Evolutionary conservation across 2,113 vertebrate species (phyloP), one percentile per base, ranked within the genome.

Genomic region (Paralichthys olivaceus): DNA sequence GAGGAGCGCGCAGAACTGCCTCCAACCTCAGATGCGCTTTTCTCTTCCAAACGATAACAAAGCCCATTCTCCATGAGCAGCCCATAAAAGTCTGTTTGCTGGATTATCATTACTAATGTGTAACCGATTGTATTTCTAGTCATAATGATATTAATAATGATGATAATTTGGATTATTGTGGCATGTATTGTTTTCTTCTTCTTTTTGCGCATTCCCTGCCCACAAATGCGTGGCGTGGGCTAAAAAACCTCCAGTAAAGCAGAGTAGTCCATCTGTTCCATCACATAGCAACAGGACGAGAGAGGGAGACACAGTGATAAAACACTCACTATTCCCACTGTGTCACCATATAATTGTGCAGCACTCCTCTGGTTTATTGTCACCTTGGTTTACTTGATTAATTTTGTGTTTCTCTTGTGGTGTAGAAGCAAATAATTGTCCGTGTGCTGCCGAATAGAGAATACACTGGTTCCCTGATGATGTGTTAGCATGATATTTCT

Each of bases 221-320:
- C 89, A 90, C 88, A 83, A 81, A 62, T 83, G 87, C 85, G 85
- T 84, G 85, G 90, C 87, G 90, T 86, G 88, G 82, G 89, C 91
- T 87, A 77, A 77, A 90, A 43, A 91, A 82, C 55, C 88, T 88
- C 79, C 70, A 89, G 73, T 71, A 86, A 80, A 90, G 45, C 45
- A 72, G 87, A 88, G 86, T 75, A 80, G 86, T 86, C 91, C 92
- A 93, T 93, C 92, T 93, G 91, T 91, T 92, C 91, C 74, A 87
- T 91, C 90, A 91, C 92, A 89, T 92, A 91, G 89, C 92, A 93
- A 91, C 90, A 91, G 79, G 85, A 88, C 90, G 80, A 76, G 71
- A 73, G 59, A 62, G 78, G 51, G 68, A 86, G 67, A 77, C 54
- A 73, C 63, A 75, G 53, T 22, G 60, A 23, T 25, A 79, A 64